A percentile compares a stretch with the other conserved stretches of the same genome.
phyloP scores from a whole-genome alignment of 37 sponge, comb jelly and placozoan genomes.

The Cladorhizidae sp. region DNA sequence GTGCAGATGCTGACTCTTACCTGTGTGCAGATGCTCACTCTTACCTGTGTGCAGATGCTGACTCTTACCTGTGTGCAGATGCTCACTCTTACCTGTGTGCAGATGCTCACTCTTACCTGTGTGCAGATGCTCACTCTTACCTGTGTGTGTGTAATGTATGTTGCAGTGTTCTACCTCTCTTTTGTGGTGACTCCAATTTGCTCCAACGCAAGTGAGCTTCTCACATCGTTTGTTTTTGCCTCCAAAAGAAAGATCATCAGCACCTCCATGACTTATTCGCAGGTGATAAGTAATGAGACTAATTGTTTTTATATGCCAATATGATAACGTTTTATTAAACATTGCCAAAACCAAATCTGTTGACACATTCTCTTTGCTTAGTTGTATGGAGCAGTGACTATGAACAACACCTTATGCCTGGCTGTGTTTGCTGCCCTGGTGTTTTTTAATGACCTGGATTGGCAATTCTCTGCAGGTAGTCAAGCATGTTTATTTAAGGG shows the following conservation, averaged over 20 bases:
- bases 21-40: too few species aligned
- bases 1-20: too few species aligned
- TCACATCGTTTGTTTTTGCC: slow-evolving; percentile 94
- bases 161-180: slow-evolving; percentile 85
- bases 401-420: slow-evolving; percentile 94
- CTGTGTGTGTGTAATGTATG: background rate
- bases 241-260: slow-evolving; percentile 76
- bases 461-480: slow-evolving; percentile 92
- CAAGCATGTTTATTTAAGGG: too few species aligned
- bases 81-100: too few species aligned
- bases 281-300: slow-evolving; percentile 65
- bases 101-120: background rate
- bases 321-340: too few species aligned
- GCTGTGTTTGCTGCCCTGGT: slow-evolving; percentile 87
- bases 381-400: slow-evolving; percentile 95
- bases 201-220: slow-evolving; percentile 93
- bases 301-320: too few species aligned
- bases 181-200: slow-evolving; percentile 91
- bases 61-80: too few species aligned
- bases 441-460: slow-evolving; percentile 67
- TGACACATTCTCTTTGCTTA: background rate
- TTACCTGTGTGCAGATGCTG: too few species aligned
- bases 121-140: background rate
- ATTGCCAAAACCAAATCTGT: background rate
- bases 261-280: slow-evolving; percentile 87